Conservation (phyloP, 1,140 invertebrate species). For the Neodiprion lecontei region DNA sequence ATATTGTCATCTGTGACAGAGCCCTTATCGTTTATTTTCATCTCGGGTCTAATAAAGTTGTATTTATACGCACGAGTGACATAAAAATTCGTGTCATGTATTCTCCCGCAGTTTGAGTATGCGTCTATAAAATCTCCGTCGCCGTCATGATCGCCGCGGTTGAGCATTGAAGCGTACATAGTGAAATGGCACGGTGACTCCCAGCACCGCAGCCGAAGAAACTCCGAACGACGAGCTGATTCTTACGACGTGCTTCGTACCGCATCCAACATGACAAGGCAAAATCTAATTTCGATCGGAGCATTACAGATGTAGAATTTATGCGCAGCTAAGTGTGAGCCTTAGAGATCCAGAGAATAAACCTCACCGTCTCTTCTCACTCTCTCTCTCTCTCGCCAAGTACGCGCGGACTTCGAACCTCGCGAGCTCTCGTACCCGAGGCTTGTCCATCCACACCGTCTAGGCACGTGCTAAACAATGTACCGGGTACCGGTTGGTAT, state of each 20-base stretch:
- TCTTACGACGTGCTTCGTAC: background rate
- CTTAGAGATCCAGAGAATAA: too few relatives aligned
- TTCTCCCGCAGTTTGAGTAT: background rate
- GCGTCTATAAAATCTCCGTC: background rate
- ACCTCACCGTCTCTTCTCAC: too few relatives aligned
- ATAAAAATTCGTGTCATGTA: background rate
- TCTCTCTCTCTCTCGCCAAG: too few relatives aligned
- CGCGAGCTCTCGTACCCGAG: too few relatives aligned
- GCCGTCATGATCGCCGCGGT: background rate
- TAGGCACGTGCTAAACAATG: constrained; percentile 4
- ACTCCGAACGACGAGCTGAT: background rate
- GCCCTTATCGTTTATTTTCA: background rate
- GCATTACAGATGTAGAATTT: too few relatives aligned
- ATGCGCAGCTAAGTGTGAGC: too few relatives aligned
- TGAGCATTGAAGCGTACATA: background rate
- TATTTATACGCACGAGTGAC: background rate
- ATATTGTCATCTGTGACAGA: background rate
- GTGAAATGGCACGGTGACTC: too few relatives aligned
- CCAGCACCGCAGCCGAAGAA: too few relatives aligned
- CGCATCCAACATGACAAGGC: background rate
- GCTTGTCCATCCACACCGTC: background rate
- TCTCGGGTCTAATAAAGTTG: background rate
- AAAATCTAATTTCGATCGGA: background rate
- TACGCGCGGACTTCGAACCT: too few relatives aligned
- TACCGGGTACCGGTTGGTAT: background rate